Percentiles rank a stretch among this genome's conserved stretches.
Evolutionary conservation across 2,797 vertebrate species (phyloP).

Genomic region (Tenualosa ilisha): DNA sequence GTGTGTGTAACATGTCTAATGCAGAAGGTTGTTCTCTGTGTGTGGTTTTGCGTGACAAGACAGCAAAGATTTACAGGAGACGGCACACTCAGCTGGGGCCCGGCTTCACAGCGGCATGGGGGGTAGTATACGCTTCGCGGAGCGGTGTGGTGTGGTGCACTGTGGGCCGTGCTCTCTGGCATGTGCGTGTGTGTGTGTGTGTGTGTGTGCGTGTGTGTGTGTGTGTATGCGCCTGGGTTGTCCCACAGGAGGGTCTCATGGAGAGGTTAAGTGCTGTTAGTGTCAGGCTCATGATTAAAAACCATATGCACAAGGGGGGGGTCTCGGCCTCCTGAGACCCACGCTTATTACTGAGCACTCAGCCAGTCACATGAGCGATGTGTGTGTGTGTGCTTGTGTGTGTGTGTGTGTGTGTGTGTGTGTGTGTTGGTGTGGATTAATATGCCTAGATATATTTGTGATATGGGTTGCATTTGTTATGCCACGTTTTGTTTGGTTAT

Average conservation of each 20-base stretch:
- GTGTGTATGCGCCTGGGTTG: slow-evolving; percentile 29
- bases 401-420: slow-evolving; percentile 6
- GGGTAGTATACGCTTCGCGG: neutral
- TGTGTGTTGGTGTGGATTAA: neutral
- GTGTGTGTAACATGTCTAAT: neutral
- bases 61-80: neutral
- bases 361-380: neutral
- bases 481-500: neutral
- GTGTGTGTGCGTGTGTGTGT: too few species aligned
- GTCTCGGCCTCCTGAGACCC: slow-evolving; percentile 3
- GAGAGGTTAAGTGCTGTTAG: slow-evolving; percentile 36
- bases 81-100: neutral
- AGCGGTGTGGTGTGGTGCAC: neutral
- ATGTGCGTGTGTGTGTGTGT: neutral
- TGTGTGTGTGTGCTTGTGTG: slow-evolving; percentile 2
- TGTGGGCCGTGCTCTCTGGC: neutral
- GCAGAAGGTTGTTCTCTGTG: neutral
- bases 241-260: slow-evolving; percentile 32
- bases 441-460: neutral
- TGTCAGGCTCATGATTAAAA: slow-evolving; percentile 32
- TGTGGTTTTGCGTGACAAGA: slow-evolving; percentile 15
- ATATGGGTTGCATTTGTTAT: neutral
- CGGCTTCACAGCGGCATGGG: neutral
- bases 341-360: slow-evolving; percentile 11
- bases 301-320: neutral